Evolutionary conservation across 92 coral and sea anemone species (phyloP).

Genomic region (Epizoanthus fatuus): DNA sequence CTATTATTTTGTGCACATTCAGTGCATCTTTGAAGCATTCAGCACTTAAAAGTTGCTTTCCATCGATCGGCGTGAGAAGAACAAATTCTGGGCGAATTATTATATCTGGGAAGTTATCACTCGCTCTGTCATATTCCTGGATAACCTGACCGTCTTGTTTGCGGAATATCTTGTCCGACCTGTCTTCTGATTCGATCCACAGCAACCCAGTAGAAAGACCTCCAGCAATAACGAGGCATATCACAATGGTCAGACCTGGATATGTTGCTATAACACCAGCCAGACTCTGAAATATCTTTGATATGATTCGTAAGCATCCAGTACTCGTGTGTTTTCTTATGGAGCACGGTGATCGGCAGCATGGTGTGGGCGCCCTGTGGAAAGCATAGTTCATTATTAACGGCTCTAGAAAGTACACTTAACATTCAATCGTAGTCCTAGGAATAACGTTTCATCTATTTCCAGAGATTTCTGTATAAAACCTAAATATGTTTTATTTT

Average conservation of each 20-base stretch:
- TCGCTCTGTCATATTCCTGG: constrained; percentile 25
- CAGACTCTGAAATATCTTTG: background rate
- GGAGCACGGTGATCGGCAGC: no score
- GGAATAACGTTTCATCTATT: no score
- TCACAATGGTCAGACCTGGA: background rate
- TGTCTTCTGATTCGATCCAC: background rate
- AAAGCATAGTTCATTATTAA: no score
- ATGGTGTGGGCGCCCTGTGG: no score
- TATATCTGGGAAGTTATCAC: constrained; percentile 21
- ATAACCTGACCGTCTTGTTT: constrained; percentile 47
- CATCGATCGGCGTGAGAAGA: constrained; percentile 4
- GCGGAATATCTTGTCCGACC: constrained; percentile 41
- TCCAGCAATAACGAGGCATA: background rate
- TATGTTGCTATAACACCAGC: background rate
- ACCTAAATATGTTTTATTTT: no score
- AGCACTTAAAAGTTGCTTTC: constrained; percentile 12
- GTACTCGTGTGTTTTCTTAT: background rate
- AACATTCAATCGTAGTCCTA: no score
- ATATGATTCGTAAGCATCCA: background rate
- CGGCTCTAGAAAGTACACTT: no score
- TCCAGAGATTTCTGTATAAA: no score
- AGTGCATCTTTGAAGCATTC: constrained; percentile 43
- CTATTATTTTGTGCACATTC: constrained; percentile 11
- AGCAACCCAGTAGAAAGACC: constrained; percentile 6
- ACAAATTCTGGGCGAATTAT: background rate